Base-by-base conservation (phyloP, 1,140 invertebrate species). In the Apocrypta bakeri region DNA sequence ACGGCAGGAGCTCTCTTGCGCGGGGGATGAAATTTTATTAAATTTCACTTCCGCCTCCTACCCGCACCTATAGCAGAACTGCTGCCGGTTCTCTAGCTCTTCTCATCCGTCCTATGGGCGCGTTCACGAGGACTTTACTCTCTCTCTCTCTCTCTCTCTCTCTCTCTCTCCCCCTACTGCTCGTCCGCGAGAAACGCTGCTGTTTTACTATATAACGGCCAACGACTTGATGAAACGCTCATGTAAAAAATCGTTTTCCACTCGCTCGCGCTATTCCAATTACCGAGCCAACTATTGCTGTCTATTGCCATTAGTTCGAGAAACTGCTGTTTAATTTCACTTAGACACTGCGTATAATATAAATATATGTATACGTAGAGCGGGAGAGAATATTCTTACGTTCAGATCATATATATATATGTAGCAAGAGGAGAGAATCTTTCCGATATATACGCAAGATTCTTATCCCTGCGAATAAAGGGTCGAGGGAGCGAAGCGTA, bases 21-120 rank as follows among this genome's bases (percentile, higher is more conserved):
- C 83, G 85, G 84, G 84, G 89, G 87, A 89, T 90, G 89, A 90
- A 92, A 91, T 91, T 91, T 91, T 92, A 92, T 92, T 92, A 91
- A 91, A 92, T 91, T 92, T 91, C 88, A 88, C 88, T 86, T 87
- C 86, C 86, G 85, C 85, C 85, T 86, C 64, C 64, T 71, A n/a
- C 76, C 56, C 69, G 0, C 27, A 8, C 31, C 29, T n/a, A 12
- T 14, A n/a, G 12, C 25, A 17, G 25, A 25, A 48, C 56, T 27
- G 6, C 64, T 40, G 79, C 85, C 79, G 82, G 76, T 84, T 31
- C 40, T 71, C 31, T 79, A 37, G 63, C 33, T 25, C 56, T 48
- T 29, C 42, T 12, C 27, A 25, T 27, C 68, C 48, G 33, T 24
- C 48, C 48, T 48, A 48, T 48, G 12, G 17, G 17, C 27, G 1